These are phyloP conservation scores for Zophobas atratus DNA, from an alignment of 1,140 invertebrate genomes.

Conservation along the genomic window DNA sequence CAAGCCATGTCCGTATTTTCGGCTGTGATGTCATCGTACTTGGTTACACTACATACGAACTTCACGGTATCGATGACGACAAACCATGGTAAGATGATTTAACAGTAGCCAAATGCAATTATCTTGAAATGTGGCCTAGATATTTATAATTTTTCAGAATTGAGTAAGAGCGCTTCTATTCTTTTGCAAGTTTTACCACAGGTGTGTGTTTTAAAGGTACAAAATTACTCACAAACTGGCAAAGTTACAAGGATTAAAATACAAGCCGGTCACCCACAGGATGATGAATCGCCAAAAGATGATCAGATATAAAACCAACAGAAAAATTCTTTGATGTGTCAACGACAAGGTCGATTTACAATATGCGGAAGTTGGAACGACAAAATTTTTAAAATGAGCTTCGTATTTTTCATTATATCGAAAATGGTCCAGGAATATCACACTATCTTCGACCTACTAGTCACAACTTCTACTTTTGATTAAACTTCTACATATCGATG, in stretches of 20 bases:
- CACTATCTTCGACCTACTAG: too few relatives aligned
- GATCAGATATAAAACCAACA: constrained; percentile 22
- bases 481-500: too few relatives aligned
- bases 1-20: constrained; percentile 28
- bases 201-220: constrained; percentile 28
- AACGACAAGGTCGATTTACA: not conserved
- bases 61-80: too few relatives aligned
- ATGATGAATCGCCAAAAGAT: constrained; percentile 24
- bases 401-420: too few relatives aligned
- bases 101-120: not conserved
- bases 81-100: too few relatives aligned
- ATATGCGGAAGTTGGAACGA: not conserved
- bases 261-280: constrained; percentile 14
- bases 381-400: too few relatives aligned
- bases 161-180: not conserved
- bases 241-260: constrained; percentile 40
- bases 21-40: constrained; percentile 30
- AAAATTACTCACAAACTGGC: constrained; percentile 29
- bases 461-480: too few relatives aligned
- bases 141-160: constrained; percentile 1
- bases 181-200: constrained; percentile 13
- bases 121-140: not conserved
- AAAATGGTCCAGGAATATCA: too few relatives aligned
- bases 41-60: not conserved
- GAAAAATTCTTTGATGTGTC: constrained; percentile 14